Conservation (phyloP, 1,140 invertebrate species). For the Stegodyphus mimosarum region DNA sequence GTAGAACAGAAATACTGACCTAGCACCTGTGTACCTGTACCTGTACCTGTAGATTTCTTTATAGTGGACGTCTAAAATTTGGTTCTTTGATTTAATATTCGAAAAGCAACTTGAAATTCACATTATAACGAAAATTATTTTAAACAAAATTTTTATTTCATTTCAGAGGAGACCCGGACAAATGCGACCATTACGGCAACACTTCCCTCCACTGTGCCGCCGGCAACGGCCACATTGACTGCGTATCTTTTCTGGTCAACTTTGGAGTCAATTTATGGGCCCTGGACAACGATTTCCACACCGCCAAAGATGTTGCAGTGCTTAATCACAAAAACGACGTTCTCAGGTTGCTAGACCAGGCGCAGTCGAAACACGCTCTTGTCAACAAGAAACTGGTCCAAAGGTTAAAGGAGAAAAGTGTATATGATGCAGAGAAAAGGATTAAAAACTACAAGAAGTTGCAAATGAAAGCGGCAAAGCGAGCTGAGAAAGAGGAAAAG, state of each 20-base stretch:
- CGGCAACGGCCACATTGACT: conserved; percentile 86
- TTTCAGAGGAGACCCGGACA: conserved; percentile 90
- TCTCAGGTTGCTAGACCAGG: conserved; percentile 79
- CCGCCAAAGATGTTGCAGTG: conserved; percentile 88
- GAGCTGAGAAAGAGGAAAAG: conserved; percentile 81
- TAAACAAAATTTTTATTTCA: conserved; percentile 29
- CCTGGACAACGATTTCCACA: conserved; percentile 91
- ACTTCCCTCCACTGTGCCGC: conserved; percentile 90
- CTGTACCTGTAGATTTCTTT: no score
- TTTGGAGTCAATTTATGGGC: conserved; percentile 94
- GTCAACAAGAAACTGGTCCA: conserved; percentile 76
- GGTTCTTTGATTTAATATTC: no score
- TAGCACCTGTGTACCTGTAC: no score
- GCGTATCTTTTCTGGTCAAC: conserved; percentile 92
- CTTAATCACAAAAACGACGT: conserved; percentile 85
- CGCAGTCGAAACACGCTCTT: conserved; percentile 82
- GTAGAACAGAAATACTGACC: no score
- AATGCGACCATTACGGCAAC: conserved; percentile 89
- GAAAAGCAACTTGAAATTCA: no score
- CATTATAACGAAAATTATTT: no score
- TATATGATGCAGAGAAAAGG: conserved; percentile 87
- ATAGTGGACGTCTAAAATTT: no score
- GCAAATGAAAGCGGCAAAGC: conserved; percentile 80
- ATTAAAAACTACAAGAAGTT: conserved; percentile 85
- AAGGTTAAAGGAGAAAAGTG: conserved; percentile 70